Conservation (phyloP, 2,797 vertebrate genomes). For the Coilia nasus region DNA sequence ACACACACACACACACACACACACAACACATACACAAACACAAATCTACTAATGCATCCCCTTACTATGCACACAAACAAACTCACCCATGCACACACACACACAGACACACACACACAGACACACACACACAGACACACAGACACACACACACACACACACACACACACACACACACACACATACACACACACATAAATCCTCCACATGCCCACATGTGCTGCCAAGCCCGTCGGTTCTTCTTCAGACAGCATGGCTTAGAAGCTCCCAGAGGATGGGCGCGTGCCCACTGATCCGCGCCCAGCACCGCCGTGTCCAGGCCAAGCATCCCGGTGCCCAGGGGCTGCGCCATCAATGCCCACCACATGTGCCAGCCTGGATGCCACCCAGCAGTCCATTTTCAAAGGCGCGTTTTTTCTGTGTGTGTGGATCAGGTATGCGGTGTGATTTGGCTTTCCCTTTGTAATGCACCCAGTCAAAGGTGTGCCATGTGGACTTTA, state of each 20-base stretch:
- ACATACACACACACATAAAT: slow-evolving; percentile 23
- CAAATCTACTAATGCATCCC: not conserved
- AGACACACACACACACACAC: not conserved
- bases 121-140: slow-evolving; percentile 47
- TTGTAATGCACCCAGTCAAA: slow-evolving; percentile 81
- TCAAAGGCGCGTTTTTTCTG: slow-evolving; percentile 75
- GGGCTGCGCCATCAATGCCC: slow-evolving; percentile 79
- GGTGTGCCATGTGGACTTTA: slow-evolving; percentile 73
- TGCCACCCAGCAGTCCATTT: slow-evolving; percentile 79
- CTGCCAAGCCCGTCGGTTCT: slow-evolving; percentile 82
- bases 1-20: not conserved
- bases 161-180: not conserved
- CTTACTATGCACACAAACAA: not conserved
- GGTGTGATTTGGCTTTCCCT: slow-evolving; percentile 80
- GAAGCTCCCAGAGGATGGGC: slow-evolving; percentile 79
- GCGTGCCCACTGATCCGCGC: slow-evolving; percentile 78
- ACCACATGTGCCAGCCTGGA: slow-evolving; percentile 78
- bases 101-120: not conserved
- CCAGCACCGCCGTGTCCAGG: slow-evolving; percentile 76
- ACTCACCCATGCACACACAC: not conserved
- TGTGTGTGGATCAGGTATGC: slow-evolving; percentile 79
- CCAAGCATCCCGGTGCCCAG: slow-evolving; percentile 77
- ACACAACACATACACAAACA: not conserved
- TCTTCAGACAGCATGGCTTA: slow-evolving; percentile 81
- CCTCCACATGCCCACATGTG: slow-evolving; percentile 73